Evolutionary conservation across 2,797 vertebrate species (phyloP).

Genomic region (Eulemur coronatus): DNA sequence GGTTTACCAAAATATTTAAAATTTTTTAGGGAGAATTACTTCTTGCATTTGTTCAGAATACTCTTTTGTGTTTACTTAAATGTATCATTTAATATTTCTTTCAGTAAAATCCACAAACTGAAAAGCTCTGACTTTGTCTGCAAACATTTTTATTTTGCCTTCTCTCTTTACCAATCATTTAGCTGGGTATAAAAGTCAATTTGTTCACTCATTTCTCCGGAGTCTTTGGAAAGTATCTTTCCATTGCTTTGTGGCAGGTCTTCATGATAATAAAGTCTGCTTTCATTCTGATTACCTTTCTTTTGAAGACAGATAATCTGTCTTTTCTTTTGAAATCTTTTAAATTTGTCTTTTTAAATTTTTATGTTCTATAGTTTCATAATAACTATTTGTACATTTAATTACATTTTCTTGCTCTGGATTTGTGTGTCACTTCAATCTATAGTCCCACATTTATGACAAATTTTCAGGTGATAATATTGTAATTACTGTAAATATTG

Average conservation of each 20-base stretch:
- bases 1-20: neutral
- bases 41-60: neutral
- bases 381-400: neutral
- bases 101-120: neutral
- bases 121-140: neutral
- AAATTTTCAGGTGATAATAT: neutral
- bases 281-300: neutral
- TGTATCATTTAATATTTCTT: neutral
- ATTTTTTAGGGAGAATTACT: neutral
- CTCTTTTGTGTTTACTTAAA: neutral
- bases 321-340: neutral
- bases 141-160: neutral
- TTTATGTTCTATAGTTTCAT: neutral
- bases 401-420: constrained; percentile 22
- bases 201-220: neutral
- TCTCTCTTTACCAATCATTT: neutral
- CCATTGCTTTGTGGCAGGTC: neutral
- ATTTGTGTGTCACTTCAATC: neutral
- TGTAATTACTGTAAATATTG: neutral
- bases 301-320: neutral
- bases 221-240: neutral
- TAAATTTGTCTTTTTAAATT: neutral
- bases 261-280: neutral
- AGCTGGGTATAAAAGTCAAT: constrained; percentile 22
- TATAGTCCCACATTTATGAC: neutral